Percentiles rank a stretch among this genome's conserved stretches.
phyloP scores from a whole-genome alignment of 1,140 invertebrate species.

The Neodiprion fabricii region DNA sequence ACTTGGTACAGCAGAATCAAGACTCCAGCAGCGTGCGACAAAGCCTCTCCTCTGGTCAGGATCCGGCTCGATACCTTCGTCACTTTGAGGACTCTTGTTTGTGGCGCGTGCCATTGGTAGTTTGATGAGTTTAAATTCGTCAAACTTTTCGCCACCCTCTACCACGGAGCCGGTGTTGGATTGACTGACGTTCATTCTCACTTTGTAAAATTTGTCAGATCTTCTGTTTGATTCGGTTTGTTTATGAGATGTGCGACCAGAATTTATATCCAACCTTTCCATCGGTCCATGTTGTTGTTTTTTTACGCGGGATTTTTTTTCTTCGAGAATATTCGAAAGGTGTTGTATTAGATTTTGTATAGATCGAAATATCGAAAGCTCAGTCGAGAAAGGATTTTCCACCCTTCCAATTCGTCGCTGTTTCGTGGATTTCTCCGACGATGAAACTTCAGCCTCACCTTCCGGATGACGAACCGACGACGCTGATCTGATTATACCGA shows the following conservation, averaged over 20 bases:
- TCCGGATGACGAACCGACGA: too few species aligned
- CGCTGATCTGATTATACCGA: too few species aligned
- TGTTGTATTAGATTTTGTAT: constrained; percentile 8
- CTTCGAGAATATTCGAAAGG: neutral
- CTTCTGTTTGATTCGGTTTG: neutral
- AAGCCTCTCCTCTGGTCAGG: constrained; percentile 24
- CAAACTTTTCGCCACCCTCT: constrained; percentile 44
- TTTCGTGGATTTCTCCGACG: neutral
- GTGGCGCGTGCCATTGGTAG: constrained; percentile 32
- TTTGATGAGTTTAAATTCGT: constrained; percentile 30
- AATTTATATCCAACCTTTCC: neutral
- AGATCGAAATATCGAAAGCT: neutral
- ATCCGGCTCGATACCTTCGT: constrained; percentile 54
- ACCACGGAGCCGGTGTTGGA: constrained; percentile 18
- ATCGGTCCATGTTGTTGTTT: neutral
- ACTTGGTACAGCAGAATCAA: constrained; percentile 45
- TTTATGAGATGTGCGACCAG: neutral
- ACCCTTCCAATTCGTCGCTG: constrained; percentile 30
- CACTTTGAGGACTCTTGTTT: constrained; percentile 49
- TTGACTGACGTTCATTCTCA: constrained; percentile 14
- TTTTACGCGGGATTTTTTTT: neutral
- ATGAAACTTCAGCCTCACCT: too few species aligned
- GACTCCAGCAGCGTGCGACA: constrained; percentile 48
- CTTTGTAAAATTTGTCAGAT: too few species aligned
- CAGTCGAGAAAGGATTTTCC: constrained; percentile 22